These are phyloP conservation scores for Apodemia duryi DNA, from an alignment of 2,888 invertebrate genomes.

Conservation along the genomic window DNA sequence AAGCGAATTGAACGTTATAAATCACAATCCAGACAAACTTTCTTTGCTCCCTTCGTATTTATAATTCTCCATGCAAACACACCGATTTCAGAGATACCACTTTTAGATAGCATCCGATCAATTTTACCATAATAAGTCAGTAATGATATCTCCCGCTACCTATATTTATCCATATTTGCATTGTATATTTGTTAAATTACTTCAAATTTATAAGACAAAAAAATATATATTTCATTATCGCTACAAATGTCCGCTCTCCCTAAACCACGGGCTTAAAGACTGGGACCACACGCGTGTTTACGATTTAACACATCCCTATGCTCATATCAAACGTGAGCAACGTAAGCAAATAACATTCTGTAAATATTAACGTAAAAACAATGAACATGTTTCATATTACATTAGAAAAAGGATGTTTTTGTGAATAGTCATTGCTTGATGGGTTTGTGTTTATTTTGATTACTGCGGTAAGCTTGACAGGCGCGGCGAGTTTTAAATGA, in stretches of 20 bases:
- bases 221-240: no score
- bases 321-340: constrained; percentile 23
- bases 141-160: no score
- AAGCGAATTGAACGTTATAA: no score
- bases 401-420: constrained; percentile 30
- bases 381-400: constrained; percentile 29
- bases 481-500: constrained; percentile 1
- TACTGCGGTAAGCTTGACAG: constrained; percentile 1
- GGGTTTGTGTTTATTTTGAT: constrained; percentile 13
- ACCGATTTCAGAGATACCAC: no score
- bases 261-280: background rate
- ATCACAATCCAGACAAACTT: no score
- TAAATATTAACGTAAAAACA: constrained; percentile 19
- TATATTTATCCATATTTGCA: no score
- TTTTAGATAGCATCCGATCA: no score
- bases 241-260: background rate
- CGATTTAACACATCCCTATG: constrained; percentile 11
- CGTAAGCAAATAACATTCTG: constrained; percentile 17
- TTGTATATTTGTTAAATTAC: no score
- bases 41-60: no score
- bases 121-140: no score
- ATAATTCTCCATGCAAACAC: no score
- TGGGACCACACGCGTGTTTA: constrained; percentile 20
- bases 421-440: constrained; percentile 6
- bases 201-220: no score